Base-by-base conservation (phyloP, 2,797 vertebrate genomes). In the Coccyzus lansbergi region DNA sequence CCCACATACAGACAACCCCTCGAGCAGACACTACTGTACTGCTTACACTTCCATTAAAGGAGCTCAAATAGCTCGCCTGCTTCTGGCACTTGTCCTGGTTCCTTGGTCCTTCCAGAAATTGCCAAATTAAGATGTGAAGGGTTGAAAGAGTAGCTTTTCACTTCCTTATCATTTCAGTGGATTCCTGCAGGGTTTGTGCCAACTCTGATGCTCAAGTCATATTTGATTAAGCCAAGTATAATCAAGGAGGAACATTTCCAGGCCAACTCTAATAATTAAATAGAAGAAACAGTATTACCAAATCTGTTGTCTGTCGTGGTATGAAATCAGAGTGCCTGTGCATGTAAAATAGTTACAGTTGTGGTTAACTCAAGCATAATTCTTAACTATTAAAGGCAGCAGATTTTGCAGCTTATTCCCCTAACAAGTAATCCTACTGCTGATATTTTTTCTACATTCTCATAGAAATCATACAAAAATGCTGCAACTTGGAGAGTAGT, bases 161-260 rank as follows among this genome's bases (percentile, higher is more conserved):
- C 56, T 96, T 94, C 64, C 34, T 85, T 82, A 64, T 86, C 83
- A 65, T 93, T 92, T 78, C 52, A 91, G 40, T 88, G 83, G 78
- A 53, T 94, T 96, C 78, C 70, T 88, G 34, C 62, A 85, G 92
- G 29, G 44, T 62, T 96, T 91, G 49, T 86, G 88, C 82, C 94
- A 83, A 79, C 63, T 95, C 64, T 67, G 62, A 94, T 80, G 40
- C 38, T 91, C 18, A 62, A 93, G 63, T 96, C 46, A 52, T 77
- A 88, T 96, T 95, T 95, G 82, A 94, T 96, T 93, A 86, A 94
- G 89, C 82, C 92, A 79, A 90, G 52, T 86, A 53, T 75, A 94
- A 89, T 95, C 75, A 95, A 93, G 68, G 83, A 90, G 83, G 87
- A 93, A 70, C 36, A 67, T 58, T 91, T 95, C 26, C 68, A 90